These are phyloP conservation scores for Genyomyrus donnyi DNA, from an alignment of 2,113 vertebrate genomes.

Conservation along the genomic window DNA sequence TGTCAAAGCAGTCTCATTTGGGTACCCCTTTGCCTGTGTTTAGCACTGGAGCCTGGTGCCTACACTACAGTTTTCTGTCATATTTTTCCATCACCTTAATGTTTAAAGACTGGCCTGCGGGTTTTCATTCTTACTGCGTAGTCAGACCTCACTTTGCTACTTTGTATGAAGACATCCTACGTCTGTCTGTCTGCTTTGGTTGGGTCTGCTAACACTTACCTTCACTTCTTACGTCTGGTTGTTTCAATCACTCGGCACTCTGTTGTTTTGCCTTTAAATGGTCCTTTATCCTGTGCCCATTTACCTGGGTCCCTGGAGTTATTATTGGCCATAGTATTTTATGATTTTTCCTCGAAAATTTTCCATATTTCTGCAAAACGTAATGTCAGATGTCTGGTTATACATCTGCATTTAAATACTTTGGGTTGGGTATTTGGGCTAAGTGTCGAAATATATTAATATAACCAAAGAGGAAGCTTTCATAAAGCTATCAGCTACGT, in stretches of 20 bases:
- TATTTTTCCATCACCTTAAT: conserved; percentile 2
- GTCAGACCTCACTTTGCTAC: background rate
- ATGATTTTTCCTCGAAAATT: background rate
- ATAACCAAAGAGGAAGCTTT: background rate
- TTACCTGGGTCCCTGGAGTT: background rate
- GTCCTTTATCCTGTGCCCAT: background rate
- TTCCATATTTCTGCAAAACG: background rate
- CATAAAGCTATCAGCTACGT: background rate
- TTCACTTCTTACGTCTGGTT: background rate
- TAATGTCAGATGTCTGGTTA: background rate
- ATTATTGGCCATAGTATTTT: background rate
- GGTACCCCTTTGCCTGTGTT: background rate
- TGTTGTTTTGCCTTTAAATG: background rate
- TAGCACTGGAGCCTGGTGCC: background rate
- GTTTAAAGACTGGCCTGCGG: background rate
- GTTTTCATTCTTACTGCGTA: conserved; percentile 3
- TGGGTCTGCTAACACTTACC: background rate
- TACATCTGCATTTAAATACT: background rate
- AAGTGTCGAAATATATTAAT: background rate
- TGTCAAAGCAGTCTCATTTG: background rate
- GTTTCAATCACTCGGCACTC: background rate
- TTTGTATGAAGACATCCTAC: too few relatives aligned
- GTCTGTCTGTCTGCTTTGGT: background rate
- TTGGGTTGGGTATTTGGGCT: background rate
- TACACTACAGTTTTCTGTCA: background rate